Conservation (phyloP, 2,113 vertebrate genomes). For the Parus major region DNA sequence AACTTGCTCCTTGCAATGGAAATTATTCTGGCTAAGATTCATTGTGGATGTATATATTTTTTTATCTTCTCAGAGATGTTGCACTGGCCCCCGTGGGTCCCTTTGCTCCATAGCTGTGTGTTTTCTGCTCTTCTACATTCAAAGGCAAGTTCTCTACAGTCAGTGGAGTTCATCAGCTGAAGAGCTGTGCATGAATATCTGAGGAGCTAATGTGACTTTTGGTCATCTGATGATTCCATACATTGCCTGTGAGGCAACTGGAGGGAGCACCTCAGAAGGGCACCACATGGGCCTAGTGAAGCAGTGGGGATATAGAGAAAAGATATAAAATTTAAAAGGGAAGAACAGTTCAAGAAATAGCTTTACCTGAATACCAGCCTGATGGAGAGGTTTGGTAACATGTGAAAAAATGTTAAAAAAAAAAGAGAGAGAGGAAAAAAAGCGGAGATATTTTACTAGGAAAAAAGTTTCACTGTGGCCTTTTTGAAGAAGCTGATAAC, state of each 20-base stretch:
- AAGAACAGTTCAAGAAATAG: background rate
- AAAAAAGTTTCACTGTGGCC: background rate
- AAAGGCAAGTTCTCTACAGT: background rate
- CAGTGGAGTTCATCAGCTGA: background rate
- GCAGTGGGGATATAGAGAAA: background rate
- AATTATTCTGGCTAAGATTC: background rate
- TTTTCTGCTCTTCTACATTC: background rate
- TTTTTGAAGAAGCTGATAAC: background rate
- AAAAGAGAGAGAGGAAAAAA: no score
- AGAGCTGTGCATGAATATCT: background rate
- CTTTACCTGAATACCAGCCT: background rate
- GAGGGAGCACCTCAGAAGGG: background rate
- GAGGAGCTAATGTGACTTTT: background rate
- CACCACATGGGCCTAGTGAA: background rate
- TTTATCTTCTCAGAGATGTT: background rate
- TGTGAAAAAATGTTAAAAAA: background rate
- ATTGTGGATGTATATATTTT: background rate
- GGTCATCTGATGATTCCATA: background rate
- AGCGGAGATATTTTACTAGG: background rate
- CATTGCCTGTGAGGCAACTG: background rate
- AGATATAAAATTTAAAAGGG: background rate
- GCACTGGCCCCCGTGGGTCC: rapidly evolving
- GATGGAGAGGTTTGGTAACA: background rate
- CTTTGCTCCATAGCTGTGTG: background rate
- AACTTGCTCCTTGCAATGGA: background rate